Evolutionary conservation across 92 coral and sea anemone species (phyloP), one percentile per base, ranked within the genome.

Genomic region (Isaurus tuberculatus): DNA sequence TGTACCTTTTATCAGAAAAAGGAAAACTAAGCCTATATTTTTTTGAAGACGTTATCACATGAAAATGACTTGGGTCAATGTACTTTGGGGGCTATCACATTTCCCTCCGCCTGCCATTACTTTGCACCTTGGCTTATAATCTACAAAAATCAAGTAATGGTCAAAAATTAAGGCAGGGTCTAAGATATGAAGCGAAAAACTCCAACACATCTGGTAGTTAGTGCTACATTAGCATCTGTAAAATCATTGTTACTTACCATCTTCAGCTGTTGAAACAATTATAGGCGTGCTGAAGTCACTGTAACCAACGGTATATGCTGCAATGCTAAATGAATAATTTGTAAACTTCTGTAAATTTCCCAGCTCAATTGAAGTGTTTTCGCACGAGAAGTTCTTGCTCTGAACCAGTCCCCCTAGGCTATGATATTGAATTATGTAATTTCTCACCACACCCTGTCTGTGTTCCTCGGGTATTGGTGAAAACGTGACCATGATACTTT

Each of bases 201-300:
- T 13, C 11, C 10, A 40, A 40, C 46, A 40, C 46, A 40, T 40
- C 9, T 9, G n/a, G n/a, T n/a, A n/a, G n/a, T n/a, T n/a, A n/a
- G n/a, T n/a, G n/a, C n/a, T n/a, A n/a, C n/a, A n/a, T n/a, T n/a
- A 11, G 17, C 61, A 53, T 15, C 22, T 3, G 63, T 8, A 17
- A 1, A 10, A 19, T 9, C 5, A 14, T n/a, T 55, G 11, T 0
- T 0, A 34, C 82, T 57, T 25, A 77, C 82, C 82, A 55, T 58
- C 82, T 36, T 77, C 82, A 33, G 82, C 82, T 36, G 82, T 77
- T 33, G 70, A 58, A 17, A 77, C 70, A 11, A 14, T 23, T 60
- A 77, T 25, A 22, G 48, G 69, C 23, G n/a, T 25, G 64, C 82
- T 77, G 20, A 14, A 58, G 20, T 33, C 33, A 28, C 82, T 37